Base-by-base conservation (phyloP, 2,797 vertebrate species). In the Xerus rutilus region DNA sequence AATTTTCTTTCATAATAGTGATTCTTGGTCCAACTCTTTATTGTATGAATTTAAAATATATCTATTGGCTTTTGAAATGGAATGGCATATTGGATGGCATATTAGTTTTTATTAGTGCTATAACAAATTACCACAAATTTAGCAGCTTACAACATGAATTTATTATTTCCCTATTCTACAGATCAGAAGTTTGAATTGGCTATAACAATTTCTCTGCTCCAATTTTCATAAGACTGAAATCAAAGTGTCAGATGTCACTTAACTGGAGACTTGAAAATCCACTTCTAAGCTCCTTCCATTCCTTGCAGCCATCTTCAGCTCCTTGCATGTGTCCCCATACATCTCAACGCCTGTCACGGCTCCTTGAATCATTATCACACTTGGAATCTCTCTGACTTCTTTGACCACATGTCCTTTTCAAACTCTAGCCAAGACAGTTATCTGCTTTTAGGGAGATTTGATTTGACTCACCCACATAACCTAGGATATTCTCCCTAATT, bases 131-230 rank as follows among this genome's bases (percentile, higher is more conserved):
- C 67, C 21, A 81, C 7, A 84, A 74, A 73, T 7, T 86, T 84
- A 92, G 13, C 57, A 91, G 30, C 43, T 79, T 81, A 62, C 30
- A 93, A 54, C 20, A 91, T 4, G 72, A 9, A 91, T 90, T 88
- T 87, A 35, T 96, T 92, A 93, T 79, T 86, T 93, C 25, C 59
- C 20, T 64, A 21, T 90, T 81, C 25, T 89, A 20, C 25, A 86
- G 17, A 93, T 86, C n/a, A 82, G 23, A 85, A 73, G 28, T 78
- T 92, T 79, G 76, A 15, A 32, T 86, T 93, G 7, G 35, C 18
- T 54, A 15, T 84, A 54, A 12, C 18, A 25, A 4, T 88, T 95
- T 92, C 11, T 92, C 54, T 96, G n/a, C 20, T 94, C 39, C 15
- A n/a, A 2, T 11, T 82, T 93, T 95, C 65, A 65, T 30, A 73